Evolutionary conservation across 2,888 invertebrate species (phyloP).

Genomic region (Andrena dorsata): DNA sequence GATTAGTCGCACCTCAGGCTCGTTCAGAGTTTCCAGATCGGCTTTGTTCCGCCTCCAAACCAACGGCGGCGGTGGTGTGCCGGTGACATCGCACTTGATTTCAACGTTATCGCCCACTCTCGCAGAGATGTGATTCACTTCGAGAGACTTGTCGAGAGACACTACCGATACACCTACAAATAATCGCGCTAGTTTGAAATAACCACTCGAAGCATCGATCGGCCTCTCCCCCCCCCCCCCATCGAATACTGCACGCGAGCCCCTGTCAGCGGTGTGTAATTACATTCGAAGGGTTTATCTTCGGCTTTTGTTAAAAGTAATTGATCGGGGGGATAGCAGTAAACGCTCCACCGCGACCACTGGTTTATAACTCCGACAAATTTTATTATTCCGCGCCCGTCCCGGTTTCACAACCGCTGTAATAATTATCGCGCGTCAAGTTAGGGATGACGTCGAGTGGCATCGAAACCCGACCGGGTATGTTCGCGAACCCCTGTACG

Average conservation of each 20-base stretch:
- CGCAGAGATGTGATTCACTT: slow-evolving; percentile 89
- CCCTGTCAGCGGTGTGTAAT: background rate
- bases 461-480: background rate
- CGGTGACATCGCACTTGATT: slow-evolving; percentile 91
- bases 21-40: slow-evolving; percentile 88
- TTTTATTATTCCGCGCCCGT: background rate
- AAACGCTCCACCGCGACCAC: background rate
- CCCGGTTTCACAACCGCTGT: background rate
- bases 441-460: no score
- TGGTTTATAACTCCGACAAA: no score
- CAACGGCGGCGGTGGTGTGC: slow-evolving; percentile 89
- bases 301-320: background rate
- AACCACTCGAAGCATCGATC: background rate
- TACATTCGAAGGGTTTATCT: background rate
- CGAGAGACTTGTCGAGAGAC: slow-evolving; percentile 90
- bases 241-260: background rate
- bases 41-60: slow-evolving; percentile 90
- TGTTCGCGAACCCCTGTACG: background rate
- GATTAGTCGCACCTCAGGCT: slow-evolving; percentile 85
- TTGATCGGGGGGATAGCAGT: background rate
- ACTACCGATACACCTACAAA: slow-evolving; percentile 89
- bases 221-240: no score
- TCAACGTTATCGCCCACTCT: slow-evolving; percentile 92
- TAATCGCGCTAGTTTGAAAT: slow-evolving; percentile 18
- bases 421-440: slow-evolving; percentile 3